Conservation (phyloP, 37 sponge, comb jelly and placozoan species). For the Cliona cf. orientalis region DNA sequence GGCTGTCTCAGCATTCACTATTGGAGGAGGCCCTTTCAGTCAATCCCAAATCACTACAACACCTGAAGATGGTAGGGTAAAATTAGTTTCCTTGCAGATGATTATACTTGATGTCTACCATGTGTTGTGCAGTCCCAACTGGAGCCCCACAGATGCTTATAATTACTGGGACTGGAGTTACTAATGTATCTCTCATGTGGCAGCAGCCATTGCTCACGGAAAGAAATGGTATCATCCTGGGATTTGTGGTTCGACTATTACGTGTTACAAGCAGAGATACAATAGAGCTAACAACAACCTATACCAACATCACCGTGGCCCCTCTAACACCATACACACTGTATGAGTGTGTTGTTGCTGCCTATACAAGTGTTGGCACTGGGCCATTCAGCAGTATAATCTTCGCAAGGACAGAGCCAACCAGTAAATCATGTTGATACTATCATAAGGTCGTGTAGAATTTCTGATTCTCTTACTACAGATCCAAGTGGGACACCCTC, state of each 20-base stretch:
- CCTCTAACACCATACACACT: too few relatives aligned
- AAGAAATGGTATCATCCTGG: conserved; percentile 42
- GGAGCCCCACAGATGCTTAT: conserved; percentile 4
- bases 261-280: too few relatives aligned
- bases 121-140: conserved; percentile 28
- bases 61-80: conserved; percentile 37
- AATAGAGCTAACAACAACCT: too few relatives aligned
- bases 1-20: conserved; percentile 36
- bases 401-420: too few relatives aligned
- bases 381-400: too few relatives aligned
- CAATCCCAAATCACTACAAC: not conserved
- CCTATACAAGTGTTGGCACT: too few relatives aligned
- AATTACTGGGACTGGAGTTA: not conserved
- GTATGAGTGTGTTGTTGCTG: too few relatives aligned
- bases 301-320: too few relatives aligned
- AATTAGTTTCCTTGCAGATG: too few relatives aligned
- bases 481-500: conserved; percentile 12
- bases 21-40: conserved; percentile 45
- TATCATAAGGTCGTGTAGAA: too few relatives aligned
- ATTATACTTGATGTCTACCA: too few relatives aligned
- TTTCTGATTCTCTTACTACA: not conserved
- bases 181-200: conserved; percentile 22
- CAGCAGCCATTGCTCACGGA: not conserved
- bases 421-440: too few relatives aligned
- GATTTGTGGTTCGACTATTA: conserved; percentile 12